Base-by-base conservation (phyloP, 1,140 invertebrate species). In the Camponotus vicinus region DNA sequence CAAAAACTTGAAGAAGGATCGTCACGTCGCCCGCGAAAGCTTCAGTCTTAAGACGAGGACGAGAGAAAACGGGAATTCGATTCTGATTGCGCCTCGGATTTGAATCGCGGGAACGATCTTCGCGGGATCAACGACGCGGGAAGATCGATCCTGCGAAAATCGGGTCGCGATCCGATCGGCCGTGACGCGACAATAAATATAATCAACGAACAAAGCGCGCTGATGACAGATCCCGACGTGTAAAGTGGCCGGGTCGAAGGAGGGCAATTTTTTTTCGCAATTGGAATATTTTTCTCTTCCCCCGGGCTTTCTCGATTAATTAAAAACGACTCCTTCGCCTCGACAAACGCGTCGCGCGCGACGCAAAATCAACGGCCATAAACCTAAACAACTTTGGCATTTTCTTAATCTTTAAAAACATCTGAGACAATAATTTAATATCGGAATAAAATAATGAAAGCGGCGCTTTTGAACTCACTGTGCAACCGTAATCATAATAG, bases 321-420 rank as follows among this genome's bases (percentile, higher is more conserved):
- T n/a, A 45, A 42, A 71, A 42, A 71, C 55, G n/a, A 83, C 40
- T 73, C 69, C 21, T 57, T 9, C 34, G n/a, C 52, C 42, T 73
- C 82, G 86, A 86, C 32, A 37, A 87, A 88, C 91, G 89, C 87
- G 86, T 89, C 87, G 85, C 64, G 85, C 64, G 79, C 91, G 77
- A 91, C 90, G 85, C 83, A 91, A 67, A 88, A 86, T 86, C 77
- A 86, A 78, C 85, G 89, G 90, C 92, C 91, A 92, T 95, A 94
- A 95, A 95, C 94, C 93, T 95, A 95, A 92, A 95, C 93, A 95
- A 95, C 94, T 95, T 95, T 95, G 94, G 94, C 94, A 95, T 95
- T 91, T 93, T 92, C 93, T 93, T 93, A 94, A 95, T 90, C 88
- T 87, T 89, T 92, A 92, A 93, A 93, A 93, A 93, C 91, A 93